phyloP scores from a whole-genome alignment of 2,888 invertebrate genomes.

The Synanthedon formicaeformis region DNA sequence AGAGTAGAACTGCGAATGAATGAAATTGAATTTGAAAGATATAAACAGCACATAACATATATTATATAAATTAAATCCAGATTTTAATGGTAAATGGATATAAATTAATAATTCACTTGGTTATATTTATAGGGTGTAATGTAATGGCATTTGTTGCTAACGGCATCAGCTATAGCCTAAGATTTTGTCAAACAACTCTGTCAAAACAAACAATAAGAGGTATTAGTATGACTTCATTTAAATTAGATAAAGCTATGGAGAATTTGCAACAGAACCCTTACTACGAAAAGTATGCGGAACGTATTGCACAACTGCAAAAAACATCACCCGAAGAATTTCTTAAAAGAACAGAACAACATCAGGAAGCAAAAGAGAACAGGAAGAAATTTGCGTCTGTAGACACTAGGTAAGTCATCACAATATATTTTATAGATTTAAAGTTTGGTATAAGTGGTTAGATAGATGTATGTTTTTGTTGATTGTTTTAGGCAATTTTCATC shows the following conservation, averaged over 20 bases:
- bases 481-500: slow-evolving; percentile 72
- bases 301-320: slow-evolving; percentile 79
- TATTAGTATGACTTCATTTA: slow-evolving; percentile 31
- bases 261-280: slow-evolving; percentile 78
- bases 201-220: neutral
- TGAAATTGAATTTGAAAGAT: no score
- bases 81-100: no score
- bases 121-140: neutral
- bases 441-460: neutral
- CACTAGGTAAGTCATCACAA: slow-evolving; percentile 32
- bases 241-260: slow-evolving; percentile 62
- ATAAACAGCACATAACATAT: no score
- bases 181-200: neutral
- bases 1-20: no score
- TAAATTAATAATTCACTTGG: no score
- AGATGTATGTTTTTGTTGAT: neutral
- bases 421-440: neutral
- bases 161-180: slow-evolving; percentile 1
- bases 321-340: slow-evolving; percentile 82
- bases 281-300: slow-evolving; percentile 83
- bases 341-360: slow-evolving; percentile 69
- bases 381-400: slow-evolving; percentile 44
- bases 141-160: neutral
- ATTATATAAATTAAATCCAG: no score
- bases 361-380: slow-evolving; percentile 40